A percentile compares a stretch with the other conserved stretches of the same genome.
Conservation (phyloP, 2,113 vertebrate species). For the Thunnus thynnus region DNA sequence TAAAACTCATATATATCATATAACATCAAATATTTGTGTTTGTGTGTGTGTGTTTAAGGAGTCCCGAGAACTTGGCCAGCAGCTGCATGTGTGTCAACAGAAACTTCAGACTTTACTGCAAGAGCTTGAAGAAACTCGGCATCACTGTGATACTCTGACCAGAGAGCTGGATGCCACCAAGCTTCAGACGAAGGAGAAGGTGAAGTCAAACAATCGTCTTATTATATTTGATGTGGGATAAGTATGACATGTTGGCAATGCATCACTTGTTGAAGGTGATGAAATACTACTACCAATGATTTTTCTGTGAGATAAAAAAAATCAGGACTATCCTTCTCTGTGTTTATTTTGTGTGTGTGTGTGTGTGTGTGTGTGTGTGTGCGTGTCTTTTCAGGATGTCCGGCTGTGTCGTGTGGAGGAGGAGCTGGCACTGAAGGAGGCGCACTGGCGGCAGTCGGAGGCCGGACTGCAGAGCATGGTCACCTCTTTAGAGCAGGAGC, state of each 20-base stretch:
- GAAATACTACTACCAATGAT: neutral
- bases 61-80: conserved; percentile 78
- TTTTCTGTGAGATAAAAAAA: neutral
- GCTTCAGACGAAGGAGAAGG: conserved; percentile 85
- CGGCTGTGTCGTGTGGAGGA: conserved; percentile 62
- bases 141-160: conserved; percentile 79
- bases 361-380: neutral
- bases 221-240: neutral
- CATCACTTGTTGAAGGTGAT: neutral
- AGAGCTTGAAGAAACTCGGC: conserved; percentile 81
- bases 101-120: conserved; percentile 78
- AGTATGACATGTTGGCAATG: too few species aligned
- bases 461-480: conserved; percentile 79
- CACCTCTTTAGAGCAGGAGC: conserved; percentile 82
- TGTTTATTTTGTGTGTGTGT: neutral
- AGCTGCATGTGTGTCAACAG: conserved; percentile 82
- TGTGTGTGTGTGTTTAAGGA: conserved; percentile 67
- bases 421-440: conserved; percentile 84
- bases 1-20: neutral
- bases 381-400: conserved; percentile 66
- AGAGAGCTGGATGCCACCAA: conserved; percentile 83
- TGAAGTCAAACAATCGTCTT: conserved; percentile 45
- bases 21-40: neutral
- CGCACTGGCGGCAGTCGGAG: conserved; percentile 81
- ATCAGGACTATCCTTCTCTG: too few species aligned